Conservation (phyloP, 2,797 vertebrate genomes). For the Notoglanidium macrostoma region DNA sequence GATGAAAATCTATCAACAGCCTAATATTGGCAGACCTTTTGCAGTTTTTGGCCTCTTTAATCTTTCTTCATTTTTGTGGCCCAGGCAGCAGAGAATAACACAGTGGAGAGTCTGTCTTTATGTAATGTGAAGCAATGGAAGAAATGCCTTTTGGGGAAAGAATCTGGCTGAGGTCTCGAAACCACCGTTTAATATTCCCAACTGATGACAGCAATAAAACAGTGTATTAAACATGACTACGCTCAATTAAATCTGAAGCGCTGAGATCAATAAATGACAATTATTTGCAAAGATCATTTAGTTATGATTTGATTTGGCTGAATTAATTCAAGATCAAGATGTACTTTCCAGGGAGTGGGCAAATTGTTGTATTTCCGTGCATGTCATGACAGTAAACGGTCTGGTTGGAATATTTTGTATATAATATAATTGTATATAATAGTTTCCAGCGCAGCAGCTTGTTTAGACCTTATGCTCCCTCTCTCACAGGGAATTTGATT, state of each 20-base stretch:
- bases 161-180: background rate
- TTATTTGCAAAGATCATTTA: constrained; percentile 34
- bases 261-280: constrained; percentile 8
- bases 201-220: background rate
- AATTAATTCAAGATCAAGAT: constrained; percentile 26
- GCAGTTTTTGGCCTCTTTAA: background rate
- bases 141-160: background rate
- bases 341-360: background rate
- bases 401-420: background rate
- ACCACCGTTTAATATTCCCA: background rate
- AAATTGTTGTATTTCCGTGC: constrained; percentile 6
- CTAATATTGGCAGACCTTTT: background rate
- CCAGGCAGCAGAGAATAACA: background rate
- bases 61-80: background rate
- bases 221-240: background rate
- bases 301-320: constrained; percentile 4
- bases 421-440: background rate
- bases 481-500: background rate
- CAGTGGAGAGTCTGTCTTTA: background rate
- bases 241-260: constrained; percentile 9
- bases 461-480: background rate
- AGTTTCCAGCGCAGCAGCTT: background rate
- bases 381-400: constrained; percentile 18
- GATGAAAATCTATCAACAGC: background rate
- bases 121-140: background rate